These are phyloP conservation scores for Cromileptes altivelis DNA, from an alignment of 2,113 vertebrate species.

Conservation along the genomic window DNA sequence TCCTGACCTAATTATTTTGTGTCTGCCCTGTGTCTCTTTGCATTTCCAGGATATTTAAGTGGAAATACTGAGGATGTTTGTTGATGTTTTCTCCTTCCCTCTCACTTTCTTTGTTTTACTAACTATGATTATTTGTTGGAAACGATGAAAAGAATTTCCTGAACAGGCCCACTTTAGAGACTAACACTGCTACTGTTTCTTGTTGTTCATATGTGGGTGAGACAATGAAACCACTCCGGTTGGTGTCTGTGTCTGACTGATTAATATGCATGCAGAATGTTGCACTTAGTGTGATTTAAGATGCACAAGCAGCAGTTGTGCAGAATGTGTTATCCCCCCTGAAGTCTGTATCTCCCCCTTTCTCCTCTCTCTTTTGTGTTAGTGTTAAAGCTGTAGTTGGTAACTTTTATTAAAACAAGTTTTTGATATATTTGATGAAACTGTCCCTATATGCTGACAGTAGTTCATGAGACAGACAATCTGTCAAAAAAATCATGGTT, in stretches of 20 bases:
- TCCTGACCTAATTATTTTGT: conserved; percentile 4
- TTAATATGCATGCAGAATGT: background rate
- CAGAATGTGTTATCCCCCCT: background rate
- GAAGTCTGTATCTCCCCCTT: background rate
- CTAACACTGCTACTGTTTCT: background rate
- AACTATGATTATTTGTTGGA: conserved; percentile 30
- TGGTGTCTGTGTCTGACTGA: background rate
- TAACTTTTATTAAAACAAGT: too few relatives aligned
- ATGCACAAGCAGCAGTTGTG: background rate
- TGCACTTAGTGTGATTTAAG: background rate
- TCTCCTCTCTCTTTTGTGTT: background rate
- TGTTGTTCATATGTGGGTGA: background rate
- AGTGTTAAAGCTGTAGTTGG: background rate
- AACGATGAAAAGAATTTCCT: conserved; percentile 10
- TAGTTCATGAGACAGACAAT: too few relatives aligned
- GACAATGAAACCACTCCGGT: background rate
- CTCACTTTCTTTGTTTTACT: background rate
- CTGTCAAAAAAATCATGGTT: too few relatives aligned
- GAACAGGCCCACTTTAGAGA: background rate
- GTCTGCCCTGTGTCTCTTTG: background rate
- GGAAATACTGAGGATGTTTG: background rate
- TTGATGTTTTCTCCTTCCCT: background rate
- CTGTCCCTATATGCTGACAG: too few relatives aligned
- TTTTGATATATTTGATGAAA: too few relatives aligned
- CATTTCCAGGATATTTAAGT: background rate